Conservation (phyloP, 92 coral and sea anemone species). For the Porites evermanni region DNA sequence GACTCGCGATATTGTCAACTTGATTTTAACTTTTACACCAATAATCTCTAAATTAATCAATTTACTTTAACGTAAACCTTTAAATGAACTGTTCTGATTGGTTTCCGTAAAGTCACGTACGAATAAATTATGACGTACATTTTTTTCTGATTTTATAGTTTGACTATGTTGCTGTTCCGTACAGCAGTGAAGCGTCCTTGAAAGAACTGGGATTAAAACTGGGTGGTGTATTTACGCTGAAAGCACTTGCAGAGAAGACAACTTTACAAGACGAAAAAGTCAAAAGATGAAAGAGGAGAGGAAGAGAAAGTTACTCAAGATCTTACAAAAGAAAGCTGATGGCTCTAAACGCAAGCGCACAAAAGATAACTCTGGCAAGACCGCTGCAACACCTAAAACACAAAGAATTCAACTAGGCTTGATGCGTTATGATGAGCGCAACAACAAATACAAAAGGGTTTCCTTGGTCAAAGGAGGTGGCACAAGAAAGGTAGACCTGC, state of each 20-base stretch:
- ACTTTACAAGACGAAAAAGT: not conserved
- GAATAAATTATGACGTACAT: not conserved
- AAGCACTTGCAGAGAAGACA: not conserved
- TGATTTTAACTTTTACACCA: too few species aligned
- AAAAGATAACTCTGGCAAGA: not conserved
- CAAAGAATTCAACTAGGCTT: not conserved
- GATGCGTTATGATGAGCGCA: not conserved
- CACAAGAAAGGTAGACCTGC: conserved; percentile 9
- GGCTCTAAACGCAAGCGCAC: not conserved
- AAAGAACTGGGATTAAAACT: not conserved
- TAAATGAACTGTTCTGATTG: too few species aligned
- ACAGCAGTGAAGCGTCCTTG: not conserved
- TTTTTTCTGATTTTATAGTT: not conserved
- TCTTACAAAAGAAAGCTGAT: not conserved
- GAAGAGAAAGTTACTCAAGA: not conserved
- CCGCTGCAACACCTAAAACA: not conserved
- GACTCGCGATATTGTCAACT: too few species aligned
- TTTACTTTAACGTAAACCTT: too few species aligned
- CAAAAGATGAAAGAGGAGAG: not conserved
- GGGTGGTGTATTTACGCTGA: not conserved
- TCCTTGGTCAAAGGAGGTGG: conserved; percentile 14
- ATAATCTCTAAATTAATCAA: too few species aligned
- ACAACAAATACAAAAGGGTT: not conserved
- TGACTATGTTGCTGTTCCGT: not conserved
- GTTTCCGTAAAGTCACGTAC: too few species aligned